A percentile compares a stretch with the other conserved stretches of the same genome.
phyloP scores from a whole-genome alignment of 2,797 vertebrate genomes.

The Eulemur mongoz region DNA sequence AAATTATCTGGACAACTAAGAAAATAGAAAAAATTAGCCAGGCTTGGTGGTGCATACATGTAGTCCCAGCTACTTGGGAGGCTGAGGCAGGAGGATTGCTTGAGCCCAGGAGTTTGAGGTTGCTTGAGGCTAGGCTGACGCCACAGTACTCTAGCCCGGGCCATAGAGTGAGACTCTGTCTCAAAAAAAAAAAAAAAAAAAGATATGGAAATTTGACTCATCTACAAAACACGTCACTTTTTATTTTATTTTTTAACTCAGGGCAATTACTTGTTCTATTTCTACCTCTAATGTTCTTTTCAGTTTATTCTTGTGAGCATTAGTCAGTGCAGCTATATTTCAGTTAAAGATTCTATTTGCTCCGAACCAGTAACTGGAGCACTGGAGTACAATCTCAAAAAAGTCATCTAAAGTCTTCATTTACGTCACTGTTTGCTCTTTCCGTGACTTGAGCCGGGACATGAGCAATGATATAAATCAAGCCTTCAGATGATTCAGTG shows the following conservation, averaged over 20 bases:
- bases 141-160: too few relatives aligned
- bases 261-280: conserved; percentile 60
- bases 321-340: conserved; percentile 64
- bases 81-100: too few relatives aligned
- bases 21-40: too few relatives aligned
- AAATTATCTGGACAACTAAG: too few relatives aligned
- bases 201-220: conserved; percentile 47
- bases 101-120: too few relatives aligned
- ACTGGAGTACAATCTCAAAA: background rate
- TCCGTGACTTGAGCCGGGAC: background rate
- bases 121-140: too few relatives aligned
- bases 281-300: conserved; percentile 41
- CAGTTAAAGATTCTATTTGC: conserved; percentile 38
- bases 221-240: background rate
- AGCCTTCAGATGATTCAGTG: background rate
- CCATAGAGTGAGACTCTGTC: too few relatives aligned
- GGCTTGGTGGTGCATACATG: too few relatives aligned
- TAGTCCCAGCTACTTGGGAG: too few relatives aligned
- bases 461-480: background rate
- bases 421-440: conserved; percentile 32
- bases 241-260: conserved; percentile 11
- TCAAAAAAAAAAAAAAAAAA: background rate
- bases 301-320: conserved; percentile 66
- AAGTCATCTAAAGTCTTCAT: conserved; percentile 29
- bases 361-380: background rate